Evolutionary conservation across 2,888 invertebrate genomes (phyloP).

Genomic region (Scaptomyza tumidula): DNA sequence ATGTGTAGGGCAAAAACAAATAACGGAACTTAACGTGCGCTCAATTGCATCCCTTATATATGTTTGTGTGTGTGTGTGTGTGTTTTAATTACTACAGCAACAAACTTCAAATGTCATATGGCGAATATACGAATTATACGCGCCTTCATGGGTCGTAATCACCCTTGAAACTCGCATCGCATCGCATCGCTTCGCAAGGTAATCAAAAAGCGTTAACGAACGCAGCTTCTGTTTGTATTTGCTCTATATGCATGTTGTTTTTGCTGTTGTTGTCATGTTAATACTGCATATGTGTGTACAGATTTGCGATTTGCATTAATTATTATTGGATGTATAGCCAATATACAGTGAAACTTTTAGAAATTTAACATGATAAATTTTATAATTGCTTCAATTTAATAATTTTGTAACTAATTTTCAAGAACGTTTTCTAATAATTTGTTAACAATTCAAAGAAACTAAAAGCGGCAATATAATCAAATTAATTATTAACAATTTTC

Average conservation of each 20-base stretch:
- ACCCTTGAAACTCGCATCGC: conserved; percentile 53
- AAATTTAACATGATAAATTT: not conserved
- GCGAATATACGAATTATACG: conserved; percentile 14
- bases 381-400: not conserved
- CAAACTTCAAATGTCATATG: conserved; percentile 11
- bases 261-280: not conserved
- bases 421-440: not conserved
- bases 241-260: no score
- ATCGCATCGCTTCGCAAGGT: conserved; percentile 36
- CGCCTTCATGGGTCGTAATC: conserved; percentile 25
- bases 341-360: not conserved
- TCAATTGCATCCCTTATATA: conserved; percentile 9
- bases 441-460: not conserved
- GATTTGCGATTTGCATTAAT: conserved; percentile 30
- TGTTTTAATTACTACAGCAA: conserved; percentile 26
- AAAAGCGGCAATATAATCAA: not conserved
- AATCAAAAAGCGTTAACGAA: conserved; percentile 50
- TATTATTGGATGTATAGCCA: conserved; percentile 7
- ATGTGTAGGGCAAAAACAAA: not conserved
- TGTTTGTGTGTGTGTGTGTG: not conserved
- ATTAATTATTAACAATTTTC: no score
- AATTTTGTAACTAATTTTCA: not conserved
- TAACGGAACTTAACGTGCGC: conserved; percentile 1
- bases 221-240: conserved; percentile 6
- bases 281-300: not conserved